Base-by-base conservation (phyloP, 2,888 invertebrate genomes). In the Homarus gammarus region DNA sequence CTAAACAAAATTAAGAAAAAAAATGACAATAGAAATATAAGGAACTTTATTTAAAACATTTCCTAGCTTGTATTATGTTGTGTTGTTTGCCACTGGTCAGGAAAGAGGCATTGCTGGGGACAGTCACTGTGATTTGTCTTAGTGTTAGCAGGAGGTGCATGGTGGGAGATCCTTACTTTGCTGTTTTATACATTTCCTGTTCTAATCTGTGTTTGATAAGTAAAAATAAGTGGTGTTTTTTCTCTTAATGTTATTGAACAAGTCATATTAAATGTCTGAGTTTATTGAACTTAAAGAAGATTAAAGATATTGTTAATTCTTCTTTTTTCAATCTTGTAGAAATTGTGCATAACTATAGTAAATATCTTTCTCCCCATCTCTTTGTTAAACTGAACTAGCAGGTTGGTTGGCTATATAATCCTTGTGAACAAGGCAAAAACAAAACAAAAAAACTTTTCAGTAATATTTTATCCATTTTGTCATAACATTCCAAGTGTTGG, bases 31-130 rank as follows among this genome's bases (percentile, higher is more conserved):
- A 75, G 75, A 79, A 40, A 22, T 44, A 27, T 27, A 79, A 51
- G 18, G 22, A 68, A 15, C 12, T 77, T 49, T 44, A 31, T 73
- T 38, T 73, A n/a, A 40, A 40, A 8, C 8, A 31, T 27, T 49
- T n/a, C 12, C 1, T 18, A 15, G n/a, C n/a, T n/a, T 15, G n/a
- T 31, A 40, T 40, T 75, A 31, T 31, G 15, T 79, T 79, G 51
- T 61, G 36, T 79, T n/a, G 12, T 51, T 31, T 81, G 82, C 82
- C 82, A 82, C 70, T 82, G 82, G 70, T 82, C 82, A 31, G 49
- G 33, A 78, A 49, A n/a, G 38, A 61, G 56, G 36, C 38, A 61
- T 51, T 79, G 51, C 56, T 56, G 15, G 61, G 61, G 79, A 79
- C 79, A 51, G 61, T 33, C n/a, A 82, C 38, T 36, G 68, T 18